Percentiles rank a stretch among this genome's conserved stretches.
These are phyloP conservation scores for Porites lobata DNA, from an alignment of 92 coral and sea anemone species.

Conservation along the genomic window DNA sequence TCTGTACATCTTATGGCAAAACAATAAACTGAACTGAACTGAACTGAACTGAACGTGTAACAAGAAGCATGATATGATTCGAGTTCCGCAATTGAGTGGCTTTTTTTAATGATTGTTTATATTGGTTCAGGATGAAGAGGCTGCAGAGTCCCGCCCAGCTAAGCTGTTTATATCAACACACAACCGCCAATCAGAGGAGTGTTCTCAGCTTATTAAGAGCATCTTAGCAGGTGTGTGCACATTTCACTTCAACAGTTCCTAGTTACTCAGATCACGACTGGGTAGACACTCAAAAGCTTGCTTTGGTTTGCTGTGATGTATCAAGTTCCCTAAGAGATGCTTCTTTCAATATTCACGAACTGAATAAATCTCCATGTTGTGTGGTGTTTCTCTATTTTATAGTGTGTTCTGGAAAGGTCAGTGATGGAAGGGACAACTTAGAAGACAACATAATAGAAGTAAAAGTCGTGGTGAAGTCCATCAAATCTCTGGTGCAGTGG, in stretches of 20 bases:
- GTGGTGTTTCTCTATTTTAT: neutral
- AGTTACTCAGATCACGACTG: neutral
- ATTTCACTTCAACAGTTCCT: neutral
- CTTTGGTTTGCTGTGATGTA: neutral
- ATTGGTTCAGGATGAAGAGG: slow-evolving; percentile 88
- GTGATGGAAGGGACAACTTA: slow-evolving; percentile 58
- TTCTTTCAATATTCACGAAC: neutral
- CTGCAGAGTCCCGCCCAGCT: slow-evolving; percentile 91
- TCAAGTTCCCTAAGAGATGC: neutral
- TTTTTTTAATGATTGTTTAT: neutral
- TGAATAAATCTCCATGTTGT: too few relatives aligned
- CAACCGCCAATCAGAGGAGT: slow-evolving; percentile 93
- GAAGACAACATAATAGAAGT: slow-evolving; percentile 76
- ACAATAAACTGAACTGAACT: too few relatives aligned
- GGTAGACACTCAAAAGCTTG: neutral
- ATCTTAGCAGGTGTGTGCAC: slow-evolving; percentile 69
- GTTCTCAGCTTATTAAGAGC: slow-evolving; percentile 88
- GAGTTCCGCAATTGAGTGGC: too few relatives aligned
- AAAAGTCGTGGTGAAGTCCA: slow-evolving; percentile 68
- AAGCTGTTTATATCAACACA: slow-evolving; percentile 93
- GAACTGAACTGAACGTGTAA: too few relatives aligned
- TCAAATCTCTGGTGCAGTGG: slow-evolving; percentile 82
- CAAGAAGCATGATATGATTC: too few relatives aligned
- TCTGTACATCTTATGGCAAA: too few relatives aligned
- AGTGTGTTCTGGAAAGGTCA: slow-evolving; percentile 84